Evolutionary conservation across 1,140 invertebrate genomes (phyloP).

Genomic region (Neodiprion virginianus): DNA sequence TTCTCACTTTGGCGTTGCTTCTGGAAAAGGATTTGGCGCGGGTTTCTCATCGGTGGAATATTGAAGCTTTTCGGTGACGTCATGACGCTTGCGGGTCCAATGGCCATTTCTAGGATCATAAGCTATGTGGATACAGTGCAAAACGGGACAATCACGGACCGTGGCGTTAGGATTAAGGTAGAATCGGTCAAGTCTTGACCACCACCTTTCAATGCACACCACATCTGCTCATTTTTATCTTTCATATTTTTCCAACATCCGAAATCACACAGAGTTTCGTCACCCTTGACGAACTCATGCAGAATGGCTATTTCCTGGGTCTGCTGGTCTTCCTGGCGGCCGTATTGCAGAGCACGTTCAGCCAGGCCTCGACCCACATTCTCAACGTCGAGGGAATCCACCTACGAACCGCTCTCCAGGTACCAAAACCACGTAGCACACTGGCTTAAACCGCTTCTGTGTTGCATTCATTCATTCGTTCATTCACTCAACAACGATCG

Average conservation of each 20-base stretch:
- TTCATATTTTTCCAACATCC: not conserved
- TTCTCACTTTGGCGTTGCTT: constrained; percentile 72
- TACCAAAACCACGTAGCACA: constrained; percentile 39
- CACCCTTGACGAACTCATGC: constrained; percentile 65
- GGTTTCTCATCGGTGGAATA: constrained; percentile 75
- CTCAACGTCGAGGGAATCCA: constrained; percentile 82
- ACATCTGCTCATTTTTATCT: constrained; percentile 9
- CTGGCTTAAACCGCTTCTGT: not conserved
- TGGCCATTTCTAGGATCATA: constrained; percentile 78
- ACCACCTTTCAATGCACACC: too few relatives aligned
- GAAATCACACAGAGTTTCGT: constrained; percentile 31
- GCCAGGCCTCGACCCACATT: constrained; percentile 85
- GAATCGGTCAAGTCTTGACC: not conserved
- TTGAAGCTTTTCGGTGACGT: constrained; percentile 81
- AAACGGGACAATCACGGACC: constrained; percentile 27
- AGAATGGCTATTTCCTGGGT: constrained; percentile 82
- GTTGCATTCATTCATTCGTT: too few relatives aligned
- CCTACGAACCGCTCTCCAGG: constrained; percentile 81
- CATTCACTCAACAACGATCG: too few relatives aligned
- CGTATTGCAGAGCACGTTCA: constrained; percentile 78
- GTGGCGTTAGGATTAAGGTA: constrained; percentile 22
- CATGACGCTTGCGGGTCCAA: constrained; percentile 76
- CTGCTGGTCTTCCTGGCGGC: constrained; percentile 75
- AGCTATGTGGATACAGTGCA: constrained; percentile 64
- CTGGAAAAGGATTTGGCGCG: constrained; percentile 73